A percentile compares a stretch with the other conserved stretches of the same genome.
phyloP scores from a whole-genome alignment of 37 sponge, comb jelly and placozoan species.

The Beroe ovata region DNA sequence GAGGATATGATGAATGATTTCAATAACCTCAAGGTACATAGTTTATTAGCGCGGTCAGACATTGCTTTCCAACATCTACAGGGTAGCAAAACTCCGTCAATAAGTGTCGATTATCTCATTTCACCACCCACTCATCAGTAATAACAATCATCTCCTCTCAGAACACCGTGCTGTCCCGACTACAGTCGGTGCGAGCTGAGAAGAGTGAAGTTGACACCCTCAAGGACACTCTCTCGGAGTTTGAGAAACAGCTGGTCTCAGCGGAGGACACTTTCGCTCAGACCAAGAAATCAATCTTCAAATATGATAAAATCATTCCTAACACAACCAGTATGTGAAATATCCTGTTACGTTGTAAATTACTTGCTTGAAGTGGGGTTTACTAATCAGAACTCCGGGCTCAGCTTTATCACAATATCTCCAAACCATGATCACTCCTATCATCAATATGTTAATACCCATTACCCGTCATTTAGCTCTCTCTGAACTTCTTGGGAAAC shows the following conservation, averaged over 20 bases:
- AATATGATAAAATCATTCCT: not conserved
- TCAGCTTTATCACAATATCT: no score
- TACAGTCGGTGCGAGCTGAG: conserved; percentile 1
- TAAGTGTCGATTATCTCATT: not conserved
- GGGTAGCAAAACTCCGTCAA: no score
- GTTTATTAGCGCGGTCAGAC: no score
- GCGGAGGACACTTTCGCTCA: conserved; percentile 33
- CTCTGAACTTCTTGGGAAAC: conserved; percentile 19
- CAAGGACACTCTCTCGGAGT: conserved; percentile 27
- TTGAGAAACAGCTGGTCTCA: conserved; percentile 13
- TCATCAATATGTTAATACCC: not conserved
- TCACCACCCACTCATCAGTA: not conserved
- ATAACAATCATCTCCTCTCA: not conserved
- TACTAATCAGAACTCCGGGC: no score
- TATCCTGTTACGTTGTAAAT: no score
- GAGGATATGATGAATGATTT: conserved; percentile 61
- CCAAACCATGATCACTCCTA: no score
- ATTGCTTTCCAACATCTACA: no score
- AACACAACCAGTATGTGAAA: conserved; percentile 12
- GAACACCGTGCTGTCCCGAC: conserved; percentile 7
- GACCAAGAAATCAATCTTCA: conserved; percentile 25
- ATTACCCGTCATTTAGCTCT: conserved; percentile 2
- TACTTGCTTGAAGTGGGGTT: no score
- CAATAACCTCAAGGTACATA: conserved; percentile 41
- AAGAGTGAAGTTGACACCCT: not conserved